Evolutionary conservation across 1,140 invertebrate genomes (phyloP), one percentile per base, ranked within the genome.

Genomic region (Belonocnema kinseyi): DNA sequence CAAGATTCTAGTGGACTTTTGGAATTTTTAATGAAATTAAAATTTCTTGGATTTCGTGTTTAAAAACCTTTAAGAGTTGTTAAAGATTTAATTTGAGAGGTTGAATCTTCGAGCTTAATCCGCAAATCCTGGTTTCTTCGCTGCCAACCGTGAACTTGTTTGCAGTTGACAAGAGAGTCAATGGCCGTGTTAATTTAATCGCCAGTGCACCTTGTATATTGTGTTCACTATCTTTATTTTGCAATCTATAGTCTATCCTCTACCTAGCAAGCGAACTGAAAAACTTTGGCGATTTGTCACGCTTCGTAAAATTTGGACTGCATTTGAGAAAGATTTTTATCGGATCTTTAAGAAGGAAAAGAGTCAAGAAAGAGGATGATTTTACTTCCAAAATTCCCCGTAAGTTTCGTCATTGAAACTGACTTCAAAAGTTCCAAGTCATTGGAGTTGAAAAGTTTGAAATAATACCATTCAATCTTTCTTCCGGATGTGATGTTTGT

Each of bases 111-210:
- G 81, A 85, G 81, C 76, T 84, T 82, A 84, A 85, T 83, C 81
- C 76, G 81, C 77, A 77, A 82, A 80, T 82, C 75, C 80, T 78
- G 82, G 82, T 77, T 77, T 82, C 77, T 79, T 82, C 78, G 82
- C 77, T 77, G 70, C 74, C 77, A 81, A 78, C 77, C 80, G 81
- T 84, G 79, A 82, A 81, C 79, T 83, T 82, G 81, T 80, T 82
- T 81, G 81, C 77, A 82, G 81, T 83, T 83, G 77, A 77, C 81
- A 79, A 76, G 77, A 82, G 82, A 85, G 83, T 85, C 83, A 85
- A 85, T 83, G 83, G 72, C 83, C 81, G 80, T 85, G 81, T 80
- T 82, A 85, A 85, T 85, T 85, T 85, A 85, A 85, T 85, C 77
- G 79, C 81, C 77, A 78, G 80, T 54, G 53, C 53, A 66, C n/a